phyloP scores from a whole-genome alignment of 2,888 invertebrate species.

The Entomobrya proxima region DNA sequence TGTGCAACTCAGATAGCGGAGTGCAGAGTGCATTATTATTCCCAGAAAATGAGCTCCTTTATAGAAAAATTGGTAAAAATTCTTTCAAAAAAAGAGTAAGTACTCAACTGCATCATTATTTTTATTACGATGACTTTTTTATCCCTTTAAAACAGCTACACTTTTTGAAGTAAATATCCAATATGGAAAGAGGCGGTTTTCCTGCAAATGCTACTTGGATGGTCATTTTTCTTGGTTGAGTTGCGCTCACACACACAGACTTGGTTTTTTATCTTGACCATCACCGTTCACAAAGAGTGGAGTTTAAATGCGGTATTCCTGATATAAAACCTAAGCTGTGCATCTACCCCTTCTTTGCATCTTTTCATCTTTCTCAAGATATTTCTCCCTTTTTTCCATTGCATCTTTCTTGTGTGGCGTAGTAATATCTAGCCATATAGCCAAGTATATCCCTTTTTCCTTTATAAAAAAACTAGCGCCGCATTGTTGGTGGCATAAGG shows the following conservation, averaged over 20 bases:
- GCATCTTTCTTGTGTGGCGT: slow-evolving; percentile 3
- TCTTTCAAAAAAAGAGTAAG: not conserved
- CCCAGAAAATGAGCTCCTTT: too few relatives aligned
- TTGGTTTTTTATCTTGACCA: slow-evolving; percentile 17
- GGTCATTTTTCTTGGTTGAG: slow-evolving; percentile 20
- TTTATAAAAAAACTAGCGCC: slow-evolving; percentile 15
- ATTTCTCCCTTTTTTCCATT: not conserved
- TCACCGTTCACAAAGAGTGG: slow-evolving; percentile 13
- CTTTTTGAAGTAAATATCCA: not conserved
- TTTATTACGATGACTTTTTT: not conserved
- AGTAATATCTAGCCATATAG: too few relatives aligned
- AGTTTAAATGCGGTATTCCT: not conserved
- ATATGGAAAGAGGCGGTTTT: not conserved
- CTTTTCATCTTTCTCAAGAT: not conserved
- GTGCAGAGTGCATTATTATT: too few relatives aligned
- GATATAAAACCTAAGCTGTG: not conserved
- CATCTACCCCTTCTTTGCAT: too few relatives aligned
- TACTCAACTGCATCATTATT: not conserved
- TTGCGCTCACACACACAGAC: not conserved
- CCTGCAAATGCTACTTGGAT: not conserved
- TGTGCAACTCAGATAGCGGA: too few relatives aligned
- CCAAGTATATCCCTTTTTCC: too few relatives aligned
- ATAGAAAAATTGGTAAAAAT: not conserved
- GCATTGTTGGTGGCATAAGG: slow-evolving; percentile 59
- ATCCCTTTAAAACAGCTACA: not conserved